These are phyloP conservation scores for Picathartes gymnocephalus DNA, from an alignment of 2,113 vertebrate genomes.

Conservation along the genomic window DNA sequence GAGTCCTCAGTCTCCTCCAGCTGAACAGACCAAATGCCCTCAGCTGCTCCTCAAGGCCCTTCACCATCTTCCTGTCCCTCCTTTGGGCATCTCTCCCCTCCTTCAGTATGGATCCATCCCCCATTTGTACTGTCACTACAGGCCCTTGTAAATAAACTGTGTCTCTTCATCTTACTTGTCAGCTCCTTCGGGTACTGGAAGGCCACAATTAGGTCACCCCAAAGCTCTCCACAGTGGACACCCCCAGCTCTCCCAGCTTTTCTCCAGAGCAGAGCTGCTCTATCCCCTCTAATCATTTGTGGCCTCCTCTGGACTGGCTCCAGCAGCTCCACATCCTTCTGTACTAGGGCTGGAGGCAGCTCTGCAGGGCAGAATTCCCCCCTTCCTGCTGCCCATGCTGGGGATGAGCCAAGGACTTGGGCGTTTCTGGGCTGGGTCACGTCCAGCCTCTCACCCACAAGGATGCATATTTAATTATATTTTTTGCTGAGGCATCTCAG, in stretches of 20 bases:
- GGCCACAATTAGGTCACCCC: not conserved
- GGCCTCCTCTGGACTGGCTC: not conserved
- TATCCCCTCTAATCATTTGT: not conserved
- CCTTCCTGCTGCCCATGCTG: not conserved
- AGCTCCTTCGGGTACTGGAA: not conserved
- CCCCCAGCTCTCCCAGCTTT: not conserved
- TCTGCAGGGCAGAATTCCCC: not conserved
- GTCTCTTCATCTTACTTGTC: not conserved
- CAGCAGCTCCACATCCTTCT: not conserved
- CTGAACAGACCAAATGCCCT: not conserved
- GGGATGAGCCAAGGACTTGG: not conserved
- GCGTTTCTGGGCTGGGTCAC: not conserved
- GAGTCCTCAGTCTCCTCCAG: not conserved
- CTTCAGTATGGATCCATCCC: not conserved
- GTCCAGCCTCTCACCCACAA: not conserved
- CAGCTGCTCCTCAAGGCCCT: not conserved
- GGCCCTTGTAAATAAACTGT: not conserved
- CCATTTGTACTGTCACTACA: not conserved
- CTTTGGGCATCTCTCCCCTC: not conserved
- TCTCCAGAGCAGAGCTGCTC: not conserved
- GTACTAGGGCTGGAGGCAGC: not conserved
- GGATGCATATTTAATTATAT: accelerated
- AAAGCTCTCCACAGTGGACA: not conserved
- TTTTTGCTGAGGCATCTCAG: not conserved
- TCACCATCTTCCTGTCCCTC: not conserved